These are phyloP conservation scores for Catharus bicknelli DNA, from an alignment of 2,113 vertebrate species.

Conservation along the genomic window DNA sequence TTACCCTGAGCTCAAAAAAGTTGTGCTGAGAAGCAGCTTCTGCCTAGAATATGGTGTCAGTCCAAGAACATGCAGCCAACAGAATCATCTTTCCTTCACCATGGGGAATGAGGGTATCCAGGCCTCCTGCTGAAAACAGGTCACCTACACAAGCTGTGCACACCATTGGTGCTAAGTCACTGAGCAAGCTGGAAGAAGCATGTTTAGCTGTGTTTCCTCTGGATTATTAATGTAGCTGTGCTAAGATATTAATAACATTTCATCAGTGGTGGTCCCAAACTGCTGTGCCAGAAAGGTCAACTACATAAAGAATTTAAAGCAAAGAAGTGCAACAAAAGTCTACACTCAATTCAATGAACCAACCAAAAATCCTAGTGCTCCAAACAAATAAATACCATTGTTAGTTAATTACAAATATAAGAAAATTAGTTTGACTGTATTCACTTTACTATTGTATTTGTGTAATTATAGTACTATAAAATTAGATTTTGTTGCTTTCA, in stretches of 20 bases:
- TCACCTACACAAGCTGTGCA: conserved; percentile 38
- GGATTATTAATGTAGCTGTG: conserved; percentile 67
- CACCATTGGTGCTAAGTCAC: conserved; percentile 6
- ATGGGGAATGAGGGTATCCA: background rate
- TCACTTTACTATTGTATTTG: background rate
- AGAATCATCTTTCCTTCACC: background rate
- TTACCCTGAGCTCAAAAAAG: background rate
- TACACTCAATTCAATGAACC: background rate
- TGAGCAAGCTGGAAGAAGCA: conserved; percentile 22
- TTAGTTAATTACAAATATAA: background rate
- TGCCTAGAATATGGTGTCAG: background rate
- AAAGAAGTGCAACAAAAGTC: conserved; percentile 7
- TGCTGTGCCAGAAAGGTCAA: conserved; percentile 69
- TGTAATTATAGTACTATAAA: background rate
- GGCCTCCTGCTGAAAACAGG: conserved; percentile 28
- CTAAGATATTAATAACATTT: conserved; percentile 70
- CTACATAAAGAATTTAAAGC: conserved; percentile 24
- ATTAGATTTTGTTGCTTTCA: background rate
- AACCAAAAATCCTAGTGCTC: background rate
- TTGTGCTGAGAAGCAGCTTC: background rate
- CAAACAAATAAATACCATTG: background rate
- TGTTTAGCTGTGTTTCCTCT: conserved; percentile 61
- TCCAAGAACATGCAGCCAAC: conserved; percentile 2
- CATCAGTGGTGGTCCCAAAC: conserved; percentile 54
- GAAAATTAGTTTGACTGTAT: background rate